phyloP scores from a whole-genome alignment of 2,797 vertebrate species.

The Bradypus variegatus region DNA sequence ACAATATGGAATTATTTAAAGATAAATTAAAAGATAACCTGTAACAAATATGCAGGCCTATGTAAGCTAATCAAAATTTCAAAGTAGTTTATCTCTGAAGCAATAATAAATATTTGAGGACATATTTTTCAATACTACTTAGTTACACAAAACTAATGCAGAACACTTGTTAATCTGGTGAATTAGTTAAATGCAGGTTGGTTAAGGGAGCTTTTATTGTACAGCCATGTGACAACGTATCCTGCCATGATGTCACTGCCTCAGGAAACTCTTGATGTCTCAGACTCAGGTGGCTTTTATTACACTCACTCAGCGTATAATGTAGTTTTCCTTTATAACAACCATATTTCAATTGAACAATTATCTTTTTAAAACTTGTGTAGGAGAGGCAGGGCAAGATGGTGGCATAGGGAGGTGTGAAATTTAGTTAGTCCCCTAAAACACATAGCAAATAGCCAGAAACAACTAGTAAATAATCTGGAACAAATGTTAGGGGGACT shows the following conservation, averaged over 20 bases:
- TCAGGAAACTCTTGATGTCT: background rate
- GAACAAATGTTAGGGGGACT: too few species aligned
- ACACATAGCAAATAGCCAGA: too few species aligned
- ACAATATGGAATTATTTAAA: slow-evolving; percentile 21
- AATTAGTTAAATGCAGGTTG: background rate
- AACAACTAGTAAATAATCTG: too few species aligned
- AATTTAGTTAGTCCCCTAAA: too few species aligned
- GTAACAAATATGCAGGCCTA: background rate
- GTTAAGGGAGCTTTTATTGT: background rate
- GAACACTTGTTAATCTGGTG: background rate
- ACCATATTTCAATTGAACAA: background rate
- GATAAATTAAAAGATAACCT: slow-evolving; percentile 15
- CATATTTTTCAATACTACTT: background rate
- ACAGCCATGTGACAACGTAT: background rate
- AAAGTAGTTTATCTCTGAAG: background rate
- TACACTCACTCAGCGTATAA: background rate
- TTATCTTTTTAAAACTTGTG: background rate
- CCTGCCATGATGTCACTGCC: background rate
- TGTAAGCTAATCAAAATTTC: background rate
- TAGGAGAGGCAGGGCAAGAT: too few species aligned
- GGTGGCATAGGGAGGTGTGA: too few species aligned
- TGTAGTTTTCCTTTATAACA: background rate
- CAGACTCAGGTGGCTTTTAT: background rate
- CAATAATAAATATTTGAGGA: background rate
- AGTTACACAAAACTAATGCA: background rate